These are phyloP conservation scores for Myotis daubentonii DNA, from an alignment of 2,797 vertebrate genomes.

Conservation along the genomic window DNA sequence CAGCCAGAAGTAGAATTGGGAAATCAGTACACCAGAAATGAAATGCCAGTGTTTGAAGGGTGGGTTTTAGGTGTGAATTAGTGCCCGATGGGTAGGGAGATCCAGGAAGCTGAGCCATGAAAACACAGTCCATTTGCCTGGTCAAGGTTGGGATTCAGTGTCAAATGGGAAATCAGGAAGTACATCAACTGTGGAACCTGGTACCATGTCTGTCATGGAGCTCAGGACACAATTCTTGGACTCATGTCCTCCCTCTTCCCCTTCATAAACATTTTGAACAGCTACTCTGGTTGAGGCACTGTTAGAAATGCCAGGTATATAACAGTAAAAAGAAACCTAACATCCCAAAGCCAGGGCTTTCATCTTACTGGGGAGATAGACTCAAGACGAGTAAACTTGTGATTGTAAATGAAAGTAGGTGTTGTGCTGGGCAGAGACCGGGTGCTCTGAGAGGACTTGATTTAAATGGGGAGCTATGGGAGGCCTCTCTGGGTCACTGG, in stretches of 20 bases:
- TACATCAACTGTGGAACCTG: background rate
- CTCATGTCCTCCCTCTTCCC: background rate
- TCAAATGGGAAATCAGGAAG: background rate
- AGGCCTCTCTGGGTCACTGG: background rate
- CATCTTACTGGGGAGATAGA: background rate
- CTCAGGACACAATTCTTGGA: background rate
- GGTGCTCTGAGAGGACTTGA: background rate
- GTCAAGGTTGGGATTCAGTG: background rate
- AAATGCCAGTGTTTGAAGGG: background rate
- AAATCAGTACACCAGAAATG: background rate
- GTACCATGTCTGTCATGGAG: too few relatives aligned
- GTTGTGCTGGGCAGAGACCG: background rate
- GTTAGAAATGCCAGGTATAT: background rate
- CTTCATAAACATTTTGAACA: background rate
- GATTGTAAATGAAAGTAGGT: background rate
- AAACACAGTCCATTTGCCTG: rapidly evolving
- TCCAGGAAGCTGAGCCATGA: background rate
- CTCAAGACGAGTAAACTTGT: background rate
- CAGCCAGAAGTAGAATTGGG: background rate
- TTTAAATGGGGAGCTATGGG: background rate
- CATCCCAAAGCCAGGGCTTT: rapidly evolving
- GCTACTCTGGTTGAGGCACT: background rate
- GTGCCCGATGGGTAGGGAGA: rapidly evolving
- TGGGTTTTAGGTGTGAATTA: background rate
- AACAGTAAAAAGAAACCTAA: background rate